A percentile compares a stretch with the other conserved stretches of the same genome.
These are phyloP conservation scores for Panopea generosa DNA, from an alignment of 2,888 invertebrate species.

Conservation along the genomic window DNA sequence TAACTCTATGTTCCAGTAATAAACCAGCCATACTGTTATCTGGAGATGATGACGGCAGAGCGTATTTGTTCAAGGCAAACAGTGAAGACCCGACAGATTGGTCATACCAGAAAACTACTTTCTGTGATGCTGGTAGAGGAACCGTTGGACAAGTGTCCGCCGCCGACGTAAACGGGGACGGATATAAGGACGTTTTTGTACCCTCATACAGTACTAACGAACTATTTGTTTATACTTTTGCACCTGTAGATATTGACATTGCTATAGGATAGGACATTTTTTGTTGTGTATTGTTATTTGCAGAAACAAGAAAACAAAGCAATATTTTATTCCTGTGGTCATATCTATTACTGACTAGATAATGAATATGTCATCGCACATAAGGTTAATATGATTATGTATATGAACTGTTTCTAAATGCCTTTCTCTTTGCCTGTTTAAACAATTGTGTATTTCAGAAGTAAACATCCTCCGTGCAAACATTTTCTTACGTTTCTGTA, in stretches of 20 bases:
- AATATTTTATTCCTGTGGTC: too few relatives aligned
- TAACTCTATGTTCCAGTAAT: too few relatives aligned
- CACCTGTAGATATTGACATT: constrained; percentile 4
- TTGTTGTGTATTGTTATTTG: background rate
- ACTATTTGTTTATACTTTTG: constrained; percentile 69
- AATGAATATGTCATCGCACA: too few relatives aligned
- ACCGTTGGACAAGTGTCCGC: constrained; percentile 75
- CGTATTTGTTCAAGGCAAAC: constrained; percentile 66
- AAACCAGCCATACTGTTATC: constrained; percentile 75
- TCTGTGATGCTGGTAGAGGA: constrained; percentile 68
- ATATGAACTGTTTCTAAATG: too few relatives aligned
- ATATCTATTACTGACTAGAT: too few relatives aligned
- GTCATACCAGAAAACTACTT: constrained; percentile 63
- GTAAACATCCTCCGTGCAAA: too few relatives aligned
- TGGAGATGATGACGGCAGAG: constrained; percentile 79
- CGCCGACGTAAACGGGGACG: constrained; percentile 76
- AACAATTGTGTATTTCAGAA: too few relatives aligned
- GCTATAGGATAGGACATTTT: too few relatives aligned
- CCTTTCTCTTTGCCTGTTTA: too few relatives aligned
- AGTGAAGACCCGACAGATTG: constrained; percentile 65
- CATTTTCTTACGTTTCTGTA: too few relatives aligned
- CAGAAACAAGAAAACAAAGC: background rate
- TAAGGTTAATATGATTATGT: too few relatives aligned
- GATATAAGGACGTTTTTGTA: constrained; percentile 74
- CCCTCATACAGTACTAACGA: constrained; percentile 71